phyloP scores from a whole-genome alignment of 2,888 invertebrate species.

The Nemurella pictetii region DNA sequence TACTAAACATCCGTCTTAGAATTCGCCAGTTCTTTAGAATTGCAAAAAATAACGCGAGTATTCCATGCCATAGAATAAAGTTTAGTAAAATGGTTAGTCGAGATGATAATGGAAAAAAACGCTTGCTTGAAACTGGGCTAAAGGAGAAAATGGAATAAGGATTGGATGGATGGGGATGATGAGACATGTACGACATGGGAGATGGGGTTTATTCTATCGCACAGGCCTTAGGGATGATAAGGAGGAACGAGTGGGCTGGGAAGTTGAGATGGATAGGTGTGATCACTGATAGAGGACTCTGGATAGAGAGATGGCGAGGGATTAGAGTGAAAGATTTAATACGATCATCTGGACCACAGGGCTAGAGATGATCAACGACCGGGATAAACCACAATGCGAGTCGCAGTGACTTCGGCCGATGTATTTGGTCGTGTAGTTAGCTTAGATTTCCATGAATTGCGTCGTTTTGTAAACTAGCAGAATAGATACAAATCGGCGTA shows the following conservation, averaged over 20 bases:
- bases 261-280: slow-evolving; percentile 20
- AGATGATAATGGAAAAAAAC: slow-evolving; percentile 22
- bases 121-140: background rate
- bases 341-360: background rate
- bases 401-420: background rate
- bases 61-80: background rate
- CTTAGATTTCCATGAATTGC: background rate
- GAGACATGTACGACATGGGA: background rate
- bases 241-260: background rate
- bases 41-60: background rate
- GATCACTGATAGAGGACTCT: background rate
- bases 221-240: slow-evolving; percentile 14
- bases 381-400: background rate
- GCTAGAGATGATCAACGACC: background rate
- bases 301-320: slow-evolving; percentile 5
- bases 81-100: slow-evolving; percentile 1
- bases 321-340: background rate
- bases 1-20: background rate
- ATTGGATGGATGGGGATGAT: slow-evolving; percentile 1
- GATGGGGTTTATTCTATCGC: slow-evolving; percentile 18
- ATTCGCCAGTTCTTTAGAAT: background rate
- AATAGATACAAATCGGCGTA: background rate
- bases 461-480: background rate
- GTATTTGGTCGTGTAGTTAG: background rate
- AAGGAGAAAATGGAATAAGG: background rate